phyloP scores from a whole-genome alignment of 2,888 invertebrate species.

The Tyria jacobaeae region DNA sequence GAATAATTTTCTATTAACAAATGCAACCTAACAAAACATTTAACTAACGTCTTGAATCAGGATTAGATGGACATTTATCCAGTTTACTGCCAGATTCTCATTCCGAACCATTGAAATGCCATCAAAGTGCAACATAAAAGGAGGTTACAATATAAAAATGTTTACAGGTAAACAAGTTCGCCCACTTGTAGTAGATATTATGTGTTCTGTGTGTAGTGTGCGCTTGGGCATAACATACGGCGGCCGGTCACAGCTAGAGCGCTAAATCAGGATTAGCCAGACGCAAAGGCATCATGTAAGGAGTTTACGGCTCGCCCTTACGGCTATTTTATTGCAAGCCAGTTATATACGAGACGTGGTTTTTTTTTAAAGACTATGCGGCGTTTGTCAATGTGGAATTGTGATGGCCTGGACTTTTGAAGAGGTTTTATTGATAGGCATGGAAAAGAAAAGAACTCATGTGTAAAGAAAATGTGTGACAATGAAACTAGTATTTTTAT shows the following conservation, averaged over 20 bases:
- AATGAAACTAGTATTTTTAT: background rate
- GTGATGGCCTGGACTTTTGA: constrained; percentile 16
- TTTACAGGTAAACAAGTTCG: constrained; percentile 26
- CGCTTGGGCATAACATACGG: constrained; percentile 75
- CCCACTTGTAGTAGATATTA: constrained; percentile 27
- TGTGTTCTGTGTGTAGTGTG: constrained; percentile 56
- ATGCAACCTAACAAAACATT: constrained; percentile 23
- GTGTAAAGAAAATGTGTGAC: constrained; percentile 6
- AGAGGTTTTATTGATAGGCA: constrained; percentile 21
- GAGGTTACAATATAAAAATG: constrained; percentile 26
- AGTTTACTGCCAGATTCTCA: constrained; percentile 24
- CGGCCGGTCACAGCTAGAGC: constrained; percentile 65
- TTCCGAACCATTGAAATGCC: constrained; percentile 29
- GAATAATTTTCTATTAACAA: constrained; percentile 32
- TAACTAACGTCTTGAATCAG: constrained; percentile 24
- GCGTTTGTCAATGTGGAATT: constrained; percentile 37
- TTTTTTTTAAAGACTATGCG: constrained; percentile 44
- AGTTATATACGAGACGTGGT: constrained; percentile 61
- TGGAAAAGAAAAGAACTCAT: constrained; percentile 7
- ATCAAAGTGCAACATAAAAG: constrained; percentile 29
- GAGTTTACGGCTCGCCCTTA: constrained; percentile 75
- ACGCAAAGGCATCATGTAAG: constrained; percentile 74
- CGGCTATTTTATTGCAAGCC: constrained; percentile 75
- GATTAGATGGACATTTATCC: constrained; percentile 27
- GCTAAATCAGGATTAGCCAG: constrained; percentile 85